Evolutionary conservation across 1,140 invertebrate genomes (phyloP).

Genomic region (Eupristina koningsbergeri): DNA sequence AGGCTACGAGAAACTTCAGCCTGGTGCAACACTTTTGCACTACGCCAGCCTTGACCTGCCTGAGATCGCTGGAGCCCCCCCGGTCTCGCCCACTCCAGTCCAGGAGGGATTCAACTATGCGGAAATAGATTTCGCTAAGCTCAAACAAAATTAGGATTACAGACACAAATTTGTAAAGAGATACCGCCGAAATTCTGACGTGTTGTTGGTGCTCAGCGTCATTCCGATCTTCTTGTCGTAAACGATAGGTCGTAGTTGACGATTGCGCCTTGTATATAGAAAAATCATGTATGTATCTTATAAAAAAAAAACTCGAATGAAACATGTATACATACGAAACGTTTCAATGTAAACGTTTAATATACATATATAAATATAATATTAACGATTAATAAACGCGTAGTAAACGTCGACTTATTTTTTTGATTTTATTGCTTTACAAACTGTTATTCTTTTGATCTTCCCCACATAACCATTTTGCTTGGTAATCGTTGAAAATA

Average conservation of each 20-base stretch:
- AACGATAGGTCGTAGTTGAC: conserved; percentile 19
- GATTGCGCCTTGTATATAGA: conserved; percentile 50
- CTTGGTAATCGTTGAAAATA: conserved; percentile 28
- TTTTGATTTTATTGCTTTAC: conserved; percentile 41
- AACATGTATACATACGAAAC: conserved; percentile 60
- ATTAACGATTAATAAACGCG: conserved; percentile 65
- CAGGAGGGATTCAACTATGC: conserved; percentile 77
- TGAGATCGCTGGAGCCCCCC: conserved; percentile 63
- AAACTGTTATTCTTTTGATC: conserved; percentile 42
- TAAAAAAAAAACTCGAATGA: conserved; percentile 49
- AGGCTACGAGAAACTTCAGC: conserved; percentile 66
- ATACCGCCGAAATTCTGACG: conserved; percentile 50
- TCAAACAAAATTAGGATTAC: conserved; percentile 68
- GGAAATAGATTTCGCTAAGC: conserved; percentile 82
- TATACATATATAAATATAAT: conserved; percentile 64
- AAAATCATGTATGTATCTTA: conserved; percentile 50
- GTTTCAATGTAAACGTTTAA: conserved; percentile 61
- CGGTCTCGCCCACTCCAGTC: conserved; percentile 67
- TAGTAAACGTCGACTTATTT: conserved; percentile 54
- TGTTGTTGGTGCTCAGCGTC: conserved; percentile 46
- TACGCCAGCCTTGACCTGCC: conserved; percentile 81
- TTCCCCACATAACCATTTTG: conserved; percentile 36
- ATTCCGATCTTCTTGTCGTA: conserved; percentile 12
- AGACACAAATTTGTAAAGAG: conserved; percentile 48
- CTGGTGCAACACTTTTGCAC: conserved; percentile 72